Evolutionary conservation across 92 coral and sea anemone genomes (phyloP), one percentile per base, ranked within the genome.

Genomic region (Metridium senile): DNA sequence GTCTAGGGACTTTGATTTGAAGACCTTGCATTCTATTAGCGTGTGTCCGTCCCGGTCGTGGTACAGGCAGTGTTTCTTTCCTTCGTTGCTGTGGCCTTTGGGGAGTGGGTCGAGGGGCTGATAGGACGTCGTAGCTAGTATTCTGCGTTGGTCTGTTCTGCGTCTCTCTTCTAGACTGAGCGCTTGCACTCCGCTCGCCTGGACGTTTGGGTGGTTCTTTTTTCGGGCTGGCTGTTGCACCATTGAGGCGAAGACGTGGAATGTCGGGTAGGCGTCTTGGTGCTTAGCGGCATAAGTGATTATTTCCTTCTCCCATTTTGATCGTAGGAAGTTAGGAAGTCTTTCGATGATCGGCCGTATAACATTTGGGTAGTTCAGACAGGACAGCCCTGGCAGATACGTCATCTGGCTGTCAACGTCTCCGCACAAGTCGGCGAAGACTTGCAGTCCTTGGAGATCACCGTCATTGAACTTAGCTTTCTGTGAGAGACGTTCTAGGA

Each of bases 41-140:
- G 73, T 35, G 66, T 82, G 86, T 13, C 86, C 82, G 16, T 46
- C 31, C 25, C 67, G 20, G 29, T 82, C 58, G 63, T 82, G 86
- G 21, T 72, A 74, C 19, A 33, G 47, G 25, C 65, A 54, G 25
- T 21, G 20, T 19, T 54, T 54, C 3, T 19, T 54, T 21, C 3
- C 21, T 54, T 54, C 16, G 51, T 45, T 45, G 7, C 7, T 16
- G 16, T 45, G 51, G 16, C 16, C 7, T 16, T 7, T 45, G 51
- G 7, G 7, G 51, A 45, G 9, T 45, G 51, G 9, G 51, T 16
- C 16, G 7, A 7, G 7, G 51, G 51, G 16, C 51, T 45, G 51
- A 45, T 16, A n/a, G 51, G 16, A 45, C 16, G 7, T 45, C 16
- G 51, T 45, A 45, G 51, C 51, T 45, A 45, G 16, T 45, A 7